These are phyloP conservation scores for Grallaria varia DNA, from an alignment of 2,113 vertebrate genomes.

Conservation along the genomic window DNA sequence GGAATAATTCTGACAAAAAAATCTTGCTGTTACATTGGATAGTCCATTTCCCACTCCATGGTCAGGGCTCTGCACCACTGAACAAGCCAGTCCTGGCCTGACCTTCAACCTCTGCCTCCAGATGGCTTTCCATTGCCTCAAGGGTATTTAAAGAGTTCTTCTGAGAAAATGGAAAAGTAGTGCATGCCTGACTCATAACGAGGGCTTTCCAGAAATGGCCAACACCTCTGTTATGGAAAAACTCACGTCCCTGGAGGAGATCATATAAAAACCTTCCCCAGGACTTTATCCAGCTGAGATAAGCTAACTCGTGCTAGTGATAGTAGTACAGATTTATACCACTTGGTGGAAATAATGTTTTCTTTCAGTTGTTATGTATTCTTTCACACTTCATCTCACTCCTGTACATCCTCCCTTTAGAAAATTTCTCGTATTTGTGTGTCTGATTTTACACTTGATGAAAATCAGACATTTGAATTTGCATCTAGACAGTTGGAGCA, in stretches of 20 bases:
- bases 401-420: neutral
- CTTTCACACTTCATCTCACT: neutral
- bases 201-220: slow-evolving; percentile 35
- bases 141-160: slow-evolving; percentile 37
- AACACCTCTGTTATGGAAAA: slow-evolving; percentile 61
- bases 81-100: neutral
- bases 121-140: slow-evolving; percentile 64
- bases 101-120: slow-evolving; percentile 46
- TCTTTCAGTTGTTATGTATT: neutral
- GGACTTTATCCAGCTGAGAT: neutral
- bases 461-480: neutral
- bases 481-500: neutral
- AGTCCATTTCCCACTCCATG: neutral
- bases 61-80: neutral
- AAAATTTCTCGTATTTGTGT: neutral
- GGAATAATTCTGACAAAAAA: neutral
- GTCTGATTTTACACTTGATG: neutral
- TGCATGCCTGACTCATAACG: slow-evolving; percentile 16
- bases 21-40: neutral
- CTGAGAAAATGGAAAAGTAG: slow-evolving; percentile 61
- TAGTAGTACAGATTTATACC: neutral
- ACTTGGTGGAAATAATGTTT: neutral
- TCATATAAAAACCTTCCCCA: neutral
- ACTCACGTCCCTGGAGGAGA: neutral
- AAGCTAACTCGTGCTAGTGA: neutral